Conservation (phyloP, 2,797 vertebrate genomes). For the Acridotheres tristis region DNA sequence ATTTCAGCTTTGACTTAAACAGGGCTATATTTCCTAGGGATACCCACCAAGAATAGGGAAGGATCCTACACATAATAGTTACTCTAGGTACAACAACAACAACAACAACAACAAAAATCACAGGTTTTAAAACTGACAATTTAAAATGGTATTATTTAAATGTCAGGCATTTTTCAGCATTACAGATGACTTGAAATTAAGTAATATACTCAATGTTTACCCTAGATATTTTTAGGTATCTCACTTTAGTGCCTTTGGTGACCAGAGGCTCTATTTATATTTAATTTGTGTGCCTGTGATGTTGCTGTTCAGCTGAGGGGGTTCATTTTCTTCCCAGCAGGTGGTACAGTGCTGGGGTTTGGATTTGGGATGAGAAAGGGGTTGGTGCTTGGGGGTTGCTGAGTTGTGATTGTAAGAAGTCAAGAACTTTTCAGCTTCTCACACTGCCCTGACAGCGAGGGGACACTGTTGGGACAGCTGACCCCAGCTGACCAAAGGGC, state of each 20-base stretch:
- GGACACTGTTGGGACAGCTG: not conserved
- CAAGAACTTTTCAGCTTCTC: not conserved
- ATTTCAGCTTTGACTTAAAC: not conserved
- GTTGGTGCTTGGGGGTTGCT: not conserved
- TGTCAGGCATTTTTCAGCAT: not conserved
- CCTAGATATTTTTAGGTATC: not conserved
- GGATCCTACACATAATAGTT: not conserved
- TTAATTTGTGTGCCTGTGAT: not conserved
- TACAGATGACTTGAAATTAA: not conserved
- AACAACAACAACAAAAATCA: too few relatives aligned
- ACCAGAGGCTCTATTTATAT: not conserved
- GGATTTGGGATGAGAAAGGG: not conserved
- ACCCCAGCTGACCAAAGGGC: not conserved
- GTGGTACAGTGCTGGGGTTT: not conserved
- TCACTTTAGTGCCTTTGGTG: not conserved
- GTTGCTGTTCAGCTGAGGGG: not conserved
- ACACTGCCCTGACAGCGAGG: accelerated
- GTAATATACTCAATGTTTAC: not conserved
- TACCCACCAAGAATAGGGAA: not conserved
- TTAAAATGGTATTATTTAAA: not conserved
- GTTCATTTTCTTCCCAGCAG: not conserved
- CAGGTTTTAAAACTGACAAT: not conserved
- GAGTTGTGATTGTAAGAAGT: not conserved
- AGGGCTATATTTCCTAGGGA: not conserved
- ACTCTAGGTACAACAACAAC: not conserved